phyloP scores from a whole-genome alignment of 2,888 invertebrate species.

The Nephrocerus scutellatus region DNA sequence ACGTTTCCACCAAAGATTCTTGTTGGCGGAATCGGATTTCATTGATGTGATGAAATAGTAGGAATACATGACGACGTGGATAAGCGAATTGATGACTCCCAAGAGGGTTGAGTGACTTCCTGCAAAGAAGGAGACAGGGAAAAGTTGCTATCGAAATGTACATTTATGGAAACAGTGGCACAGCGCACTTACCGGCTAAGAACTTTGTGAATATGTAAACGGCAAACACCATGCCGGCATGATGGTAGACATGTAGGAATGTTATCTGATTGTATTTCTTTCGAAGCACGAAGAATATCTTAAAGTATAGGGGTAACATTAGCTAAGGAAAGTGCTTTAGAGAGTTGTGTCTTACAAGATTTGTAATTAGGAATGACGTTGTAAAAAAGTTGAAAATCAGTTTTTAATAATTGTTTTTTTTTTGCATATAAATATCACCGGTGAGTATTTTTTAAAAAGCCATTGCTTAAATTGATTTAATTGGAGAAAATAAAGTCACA shows the following conservation, averaged over 20 bases:
- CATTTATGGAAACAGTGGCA: neutral
- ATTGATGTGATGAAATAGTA: conserved; percentile 73
- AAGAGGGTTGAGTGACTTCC: conserved; percentile 66
- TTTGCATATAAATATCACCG: too few relatives aligned
- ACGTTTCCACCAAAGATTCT: conserved; percentile 76
- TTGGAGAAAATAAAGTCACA: too few relatives aligned
- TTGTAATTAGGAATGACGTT: too few relatives aligned
- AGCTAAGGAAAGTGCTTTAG: too few relatives aligned
- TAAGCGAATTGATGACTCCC: conserved; percentile 66
- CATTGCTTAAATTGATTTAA: too few relatives aligned
- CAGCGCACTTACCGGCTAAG: conserved; percentile 49
- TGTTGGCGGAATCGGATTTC: conserved; percentile 60
- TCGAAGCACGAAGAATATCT: conserved; percentile 67
- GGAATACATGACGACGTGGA: conserved; percentile 77
- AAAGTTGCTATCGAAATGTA: too few relatives aligned
- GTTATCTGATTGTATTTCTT: conserved; percentile 77
- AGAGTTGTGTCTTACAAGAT: neutral
- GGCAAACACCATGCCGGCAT: conserved; percentile 68
- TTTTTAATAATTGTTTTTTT: too few relatives aligned
- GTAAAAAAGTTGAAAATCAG: too few relatives aligned
- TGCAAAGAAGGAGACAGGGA: conserved; percentile 48
- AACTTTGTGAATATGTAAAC: conserved; percentile 56
- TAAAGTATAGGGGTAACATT: conserved; percentile 8
- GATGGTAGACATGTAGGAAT: conserved; percentile 82
- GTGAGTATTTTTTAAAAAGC: too few relatives aligned